These are phyloP conservation scores for Drosophila meridiana DNA, from an alignment of 2,888 invertebrate genomes.

Conservation along the genomic window DNA sequence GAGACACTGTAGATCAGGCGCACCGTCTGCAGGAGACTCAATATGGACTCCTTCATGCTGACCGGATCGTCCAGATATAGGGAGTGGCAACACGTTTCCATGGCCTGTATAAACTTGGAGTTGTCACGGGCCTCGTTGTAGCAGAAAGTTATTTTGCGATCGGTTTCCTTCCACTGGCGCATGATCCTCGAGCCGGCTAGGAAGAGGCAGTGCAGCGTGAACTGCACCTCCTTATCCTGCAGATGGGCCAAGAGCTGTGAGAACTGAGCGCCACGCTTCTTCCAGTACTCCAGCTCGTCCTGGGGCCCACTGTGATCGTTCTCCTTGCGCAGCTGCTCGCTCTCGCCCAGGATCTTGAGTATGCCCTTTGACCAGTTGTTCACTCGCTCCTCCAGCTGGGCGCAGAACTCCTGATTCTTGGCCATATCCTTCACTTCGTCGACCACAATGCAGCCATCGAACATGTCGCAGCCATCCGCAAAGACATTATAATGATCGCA, in stretches of 20 bases:
- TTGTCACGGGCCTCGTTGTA: slow-evolving; percentile 98
- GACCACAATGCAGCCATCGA: slow-evolving; percentile 87
- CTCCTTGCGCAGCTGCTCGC: slow-evolving; percentile 95
- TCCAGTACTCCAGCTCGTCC: slow-evolving; percentile 98
- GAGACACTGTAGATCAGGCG: slow-evolving; percentile 97
- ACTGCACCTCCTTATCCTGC: slow-evolving; percentile 91
- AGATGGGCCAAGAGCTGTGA: slow-evolving; percentile 93
- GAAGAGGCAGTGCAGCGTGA: slow-evolving; percentile 91
- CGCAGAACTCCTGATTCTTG: slow-evolving; percentile 88
- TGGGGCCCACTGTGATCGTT: slow-evolving; percentile 97
- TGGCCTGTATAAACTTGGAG: slow-evolving; percentile 96
- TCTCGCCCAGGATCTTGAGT: slow-evolving; percentile 94
- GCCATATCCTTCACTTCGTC: slow-evolving; percentile 90
- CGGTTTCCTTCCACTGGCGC: slow-evolving; percentile 93
- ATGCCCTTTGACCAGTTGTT: slow-evolving; percentile 92
- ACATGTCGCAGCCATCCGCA: slow-evolving; percentile 89
- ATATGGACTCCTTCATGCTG: slow-evolving; percentile 95
- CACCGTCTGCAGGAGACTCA: slow-evolving; percentile 95
- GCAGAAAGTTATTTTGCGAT: slow-evolving; percentile 96
- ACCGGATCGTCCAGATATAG: slow-evolving; percentile 96
- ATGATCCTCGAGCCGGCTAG: slow-evolving; percentile 92
- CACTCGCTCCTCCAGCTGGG: slow-evolving; percentile 90
- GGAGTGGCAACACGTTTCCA: slow-evolving; percentile 97
- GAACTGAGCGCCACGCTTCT: slow-evolving; percentile 96
- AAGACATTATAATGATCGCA: slow-evolving; percentile 92